phyloP scores from a whole-genome alignment of 64 coral and sea anemone species.

The Actinia equina region DNA sequence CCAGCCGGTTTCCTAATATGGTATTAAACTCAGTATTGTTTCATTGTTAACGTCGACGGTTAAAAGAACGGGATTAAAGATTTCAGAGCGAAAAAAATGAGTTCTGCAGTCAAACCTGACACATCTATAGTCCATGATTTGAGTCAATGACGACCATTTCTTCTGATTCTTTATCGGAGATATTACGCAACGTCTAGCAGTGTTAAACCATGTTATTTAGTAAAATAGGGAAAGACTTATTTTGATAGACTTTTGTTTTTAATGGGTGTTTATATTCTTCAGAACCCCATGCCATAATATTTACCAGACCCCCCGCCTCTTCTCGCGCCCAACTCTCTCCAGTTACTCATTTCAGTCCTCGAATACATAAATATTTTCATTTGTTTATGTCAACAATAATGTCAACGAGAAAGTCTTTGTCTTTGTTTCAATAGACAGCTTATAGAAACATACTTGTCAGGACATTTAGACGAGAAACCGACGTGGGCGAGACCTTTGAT shows the following conservation, averaged over 20 bases:
- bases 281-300: background rate
- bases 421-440: background rate
- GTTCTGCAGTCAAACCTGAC: background rate
- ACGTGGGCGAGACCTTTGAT: background rate
- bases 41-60: background rate
- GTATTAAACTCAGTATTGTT: background rate
- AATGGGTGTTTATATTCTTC: background rate
- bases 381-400: background rate
- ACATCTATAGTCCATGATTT: background rate
- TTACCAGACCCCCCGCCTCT: background rate
- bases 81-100: background rate
- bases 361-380: background rate
- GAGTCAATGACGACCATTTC: background rate
- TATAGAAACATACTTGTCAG: background rate
- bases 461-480: background rate
- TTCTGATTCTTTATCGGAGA: background rate
- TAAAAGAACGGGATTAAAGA: background rate
- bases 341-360: background rate
- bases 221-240: background rate
- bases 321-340: background rate
- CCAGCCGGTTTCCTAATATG: background rate
- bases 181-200: background rate
- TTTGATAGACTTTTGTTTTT: background rate
- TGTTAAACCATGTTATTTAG: background rate
- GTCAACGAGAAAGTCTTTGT: background rate